Evolutionary conservation across 2,888 invertebrate genomes (phyloP).

Genomic region (Lycophotia porphyrea): DNA sequence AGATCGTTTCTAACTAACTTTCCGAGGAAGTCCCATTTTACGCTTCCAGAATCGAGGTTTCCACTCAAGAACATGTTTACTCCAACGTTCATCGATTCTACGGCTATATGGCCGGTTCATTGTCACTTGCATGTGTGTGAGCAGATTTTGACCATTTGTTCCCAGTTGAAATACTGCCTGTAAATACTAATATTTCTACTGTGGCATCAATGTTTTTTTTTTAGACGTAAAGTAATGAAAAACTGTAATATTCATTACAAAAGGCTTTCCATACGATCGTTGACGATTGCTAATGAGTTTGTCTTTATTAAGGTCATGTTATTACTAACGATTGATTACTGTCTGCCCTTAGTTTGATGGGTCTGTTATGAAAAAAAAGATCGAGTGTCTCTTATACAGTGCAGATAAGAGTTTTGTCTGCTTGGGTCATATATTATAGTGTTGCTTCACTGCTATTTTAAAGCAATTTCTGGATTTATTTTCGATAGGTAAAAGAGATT

Average conservation of each 20-base stretch:
- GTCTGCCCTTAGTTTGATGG: conserved; percentile 39
- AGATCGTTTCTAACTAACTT: neutral
- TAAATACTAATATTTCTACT: neutral
- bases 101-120: neutral
- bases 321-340: conserved; percentile 60
- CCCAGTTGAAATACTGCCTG: neutral
- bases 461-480: neutral
- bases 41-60: neutral
- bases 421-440: neutral
- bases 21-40: neutral
- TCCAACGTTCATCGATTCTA: neutral
- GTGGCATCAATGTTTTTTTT: conserved; percentile 21
- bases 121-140: neutral
- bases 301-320: conserved; percentile 58
- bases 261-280: conserved; percentile 44
- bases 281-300: conserved; percentile 59
- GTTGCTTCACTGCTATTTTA: neutral
- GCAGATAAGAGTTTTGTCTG: neutral
- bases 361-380: conserved; percentile 22
- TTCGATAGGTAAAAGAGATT: neutral
- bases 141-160: neutral
- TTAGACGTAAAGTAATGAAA: conserved; percentile 48
- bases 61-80: neutral
- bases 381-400: neutral
- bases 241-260: conserved; percentile 61